A percentile compares a stretch with the other conserved stretches of the same genome.
phyloP scores from a whole-genome alignment of 64 coral and sea anemone species.

The Actinia equina region DNA sequence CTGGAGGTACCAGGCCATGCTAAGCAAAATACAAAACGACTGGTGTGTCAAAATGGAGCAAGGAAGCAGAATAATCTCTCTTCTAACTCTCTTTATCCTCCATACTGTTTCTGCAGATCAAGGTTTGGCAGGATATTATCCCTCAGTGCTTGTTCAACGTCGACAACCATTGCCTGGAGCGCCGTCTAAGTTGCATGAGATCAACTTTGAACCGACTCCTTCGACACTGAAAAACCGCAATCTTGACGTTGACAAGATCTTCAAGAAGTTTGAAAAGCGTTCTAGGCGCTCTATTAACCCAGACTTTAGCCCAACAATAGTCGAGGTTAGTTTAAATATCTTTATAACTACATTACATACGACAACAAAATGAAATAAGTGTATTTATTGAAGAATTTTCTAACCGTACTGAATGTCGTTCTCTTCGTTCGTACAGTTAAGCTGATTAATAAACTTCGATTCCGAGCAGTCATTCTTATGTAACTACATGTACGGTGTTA shows the following conservation, averaged over 20 bases:
- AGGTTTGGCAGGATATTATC: not conserved
- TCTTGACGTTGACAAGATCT: constrained; percentile 3
- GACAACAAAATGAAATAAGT: not conserved
- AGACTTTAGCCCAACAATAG: not conserved
- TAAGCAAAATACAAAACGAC: not conserved
- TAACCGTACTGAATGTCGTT: too few relatives aligned
- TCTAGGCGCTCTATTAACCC: constrained; percentile 33
- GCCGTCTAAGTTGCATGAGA: constrained; percentile 15
- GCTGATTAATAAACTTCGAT: too few relatives aligned
- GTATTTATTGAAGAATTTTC: not conserved
- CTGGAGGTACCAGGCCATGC: not conserved
- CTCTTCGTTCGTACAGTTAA: too few relatives aligned
- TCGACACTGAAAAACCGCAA: not conserved
- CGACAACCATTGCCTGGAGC: constrained; percentile 28
- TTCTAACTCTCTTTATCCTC: not conserved
- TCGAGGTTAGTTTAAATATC: not conserved
- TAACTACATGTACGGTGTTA: too few relatives aligned
- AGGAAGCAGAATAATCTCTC: not conserved
- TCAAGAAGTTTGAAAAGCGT: constrained; percentile 18
- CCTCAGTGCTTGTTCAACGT: constrained; percentile 40
- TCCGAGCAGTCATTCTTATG: too few relatives aligned
- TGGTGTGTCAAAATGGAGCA: constrained; percentile 5
- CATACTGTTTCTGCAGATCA: not conserved
- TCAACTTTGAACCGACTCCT: not conserved
- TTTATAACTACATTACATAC: not conserved